Conservation (phyloP, 2,888 invertebrate species). For the Tetheella fluctuosa region DNA sequence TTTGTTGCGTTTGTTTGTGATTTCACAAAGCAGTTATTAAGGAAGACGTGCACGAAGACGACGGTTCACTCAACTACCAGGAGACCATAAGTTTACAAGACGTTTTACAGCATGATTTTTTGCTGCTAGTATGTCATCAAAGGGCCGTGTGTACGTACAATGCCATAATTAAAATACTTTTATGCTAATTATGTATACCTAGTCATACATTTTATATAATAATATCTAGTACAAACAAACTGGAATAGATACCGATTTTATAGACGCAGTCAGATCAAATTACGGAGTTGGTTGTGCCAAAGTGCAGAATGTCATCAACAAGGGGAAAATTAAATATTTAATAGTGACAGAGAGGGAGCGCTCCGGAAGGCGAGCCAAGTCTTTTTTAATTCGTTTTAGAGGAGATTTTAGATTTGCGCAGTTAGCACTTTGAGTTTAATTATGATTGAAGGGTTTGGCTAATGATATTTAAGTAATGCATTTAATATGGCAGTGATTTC, state of each 20-base stretch:
- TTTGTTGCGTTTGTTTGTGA: not conserved
- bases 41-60: not conserved
- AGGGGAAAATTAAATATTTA: conserved; percentile 69
- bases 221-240: not conserved
- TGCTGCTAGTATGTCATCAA: conserved; percentile 1
- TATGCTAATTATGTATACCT: not conserved
- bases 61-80: not conserved
- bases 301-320: conserved; percentile 40
- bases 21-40: not conserved
- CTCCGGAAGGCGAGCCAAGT: conserved; percentile 39
- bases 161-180: not conserved
- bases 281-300: conserved; percentile 27
- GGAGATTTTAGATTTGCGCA: conserved; percentile 25
- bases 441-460: not conserved
- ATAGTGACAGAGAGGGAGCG: conserved; percentile 45
- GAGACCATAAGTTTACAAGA: not conserved
- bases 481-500: no score
- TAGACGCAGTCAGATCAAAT: conserved; percentile 51
- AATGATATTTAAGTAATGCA: no score
- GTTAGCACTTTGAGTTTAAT: conserved; percentile 8
- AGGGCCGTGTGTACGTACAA: not conserved
- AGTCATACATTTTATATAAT: not conserved
- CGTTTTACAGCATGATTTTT: not conserved
- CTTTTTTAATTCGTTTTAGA: conserved; percentile 29
- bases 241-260: not conserved